phyloP scores from a whole-genome alignment of 2,797 vertebrate genomes.

The Ambastaia sidthimunki region DNA sequence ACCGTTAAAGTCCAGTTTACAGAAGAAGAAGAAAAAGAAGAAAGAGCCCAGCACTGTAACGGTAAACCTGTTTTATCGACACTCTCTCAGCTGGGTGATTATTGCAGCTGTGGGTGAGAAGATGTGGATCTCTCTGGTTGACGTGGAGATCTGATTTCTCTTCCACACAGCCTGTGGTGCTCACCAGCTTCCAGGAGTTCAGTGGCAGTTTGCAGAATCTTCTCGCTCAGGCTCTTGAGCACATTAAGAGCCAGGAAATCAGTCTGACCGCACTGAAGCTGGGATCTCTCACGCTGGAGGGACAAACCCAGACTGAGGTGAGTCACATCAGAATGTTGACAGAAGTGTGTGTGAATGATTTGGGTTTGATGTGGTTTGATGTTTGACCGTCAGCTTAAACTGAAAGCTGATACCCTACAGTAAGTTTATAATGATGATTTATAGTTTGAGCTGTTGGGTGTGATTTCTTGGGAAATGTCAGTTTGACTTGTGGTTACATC shows the following conservation, averaged over 20 bases:
- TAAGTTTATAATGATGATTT: too few species aligned
- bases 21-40: slow-evolving; percentile 99
- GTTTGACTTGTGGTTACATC: too few species aligned
- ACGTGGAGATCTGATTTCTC: slow-evolving; percentile 1
- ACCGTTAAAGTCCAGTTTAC: slow-evolving; percentile 92
- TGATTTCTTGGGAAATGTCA: too few species aligned
- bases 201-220: slow-evolving; percentile 85
- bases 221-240: slow-evolving; percentile 84
- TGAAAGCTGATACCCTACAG: too few species aligned
- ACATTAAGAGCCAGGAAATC: slow-evolving; percentile 88
- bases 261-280: slow-evolving; percentile 86
- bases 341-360: background rate
- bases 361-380: background rate
- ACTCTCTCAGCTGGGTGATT: background rate
- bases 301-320: slow-evolving; percentile 77
- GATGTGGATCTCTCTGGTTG: background rate
- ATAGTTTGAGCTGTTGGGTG: too few species aligned
- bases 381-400: background rate
- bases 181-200: slow-evolving; percentile 90
- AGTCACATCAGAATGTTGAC: background rate
- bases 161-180: slow-evolving; percentile 82
- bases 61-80: slow-evolving; percentile 71
- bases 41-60: slow-evolving; percentile 85
- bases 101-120: background rate
- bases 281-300: slow-evolving; percentile 86